Percentiles rank a stretch among this genome's conserved stretches.
These are phyloP conservation scores for Azemiops feae DNA, from an alignment of 2,113 vertebrate genomes.

Conservation along the genomic window DNA sequence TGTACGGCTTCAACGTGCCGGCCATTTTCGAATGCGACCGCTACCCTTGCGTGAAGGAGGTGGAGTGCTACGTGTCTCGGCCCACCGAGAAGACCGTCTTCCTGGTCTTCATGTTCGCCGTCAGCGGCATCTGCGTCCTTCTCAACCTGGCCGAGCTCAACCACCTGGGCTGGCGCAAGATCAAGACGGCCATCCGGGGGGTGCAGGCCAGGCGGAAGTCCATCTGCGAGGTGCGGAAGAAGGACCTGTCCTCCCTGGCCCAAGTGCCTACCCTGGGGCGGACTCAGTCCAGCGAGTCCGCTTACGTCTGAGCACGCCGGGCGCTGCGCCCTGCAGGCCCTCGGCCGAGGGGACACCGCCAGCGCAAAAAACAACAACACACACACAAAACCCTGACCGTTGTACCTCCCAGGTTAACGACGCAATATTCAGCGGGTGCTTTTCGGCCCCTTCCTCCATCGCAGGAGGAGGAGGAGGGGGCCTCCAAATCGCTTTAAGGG, in stretches of 20 bases:
- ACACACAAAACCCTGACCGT: too few relatives aligned
- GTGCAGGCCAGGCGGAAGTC: conserved; percentile 82
- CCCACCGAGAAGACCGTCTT: conserved; percentile 89
- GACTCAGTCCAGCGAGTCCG: conserved; percentile 86
- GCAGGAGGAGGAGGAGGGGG: background rate
- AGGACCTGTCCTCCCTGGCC: conserved; percentile 73
- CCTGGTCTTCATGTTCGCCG: conserved; percentile 89
- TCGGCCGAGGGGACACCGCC: background rate
- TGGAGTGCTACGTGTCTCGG: conserved; percentile 88
- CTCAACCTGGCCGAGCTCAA: conserved; percentile 91
- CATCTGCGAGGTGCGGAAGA: conserved; percentile 76
- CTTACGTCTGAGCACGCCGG: conserved; percentile 67
- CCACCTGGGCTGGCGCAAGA: conserved; percentile 88
- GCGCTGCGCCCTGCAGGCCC: background rate
- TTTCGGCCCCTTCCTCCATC: background rate
- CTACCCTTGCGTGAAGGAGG: conserved; percentile 86
- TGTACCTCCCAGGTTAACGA: background rate
- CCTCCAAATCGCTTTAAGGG: background rate
- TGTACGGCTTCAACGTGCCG: conserved; percentile 85
- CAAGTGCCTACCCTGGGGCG: conserved; percentile 78
- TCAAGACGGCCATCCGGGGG: conserved; percentile 80
- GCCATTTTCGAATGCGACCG: conserved; percentile 84
- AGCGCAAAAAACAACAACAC: background rate
- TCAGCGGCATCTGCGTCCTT: conserved; percentile 87
- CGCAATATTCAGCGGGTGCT: conserved; percentile 9